These are phyloP conservation scores for Pocillopora meandrina DNA, from an alignment of 92 coral and sea anemone species.

Conservation along the genomic window DNA sequence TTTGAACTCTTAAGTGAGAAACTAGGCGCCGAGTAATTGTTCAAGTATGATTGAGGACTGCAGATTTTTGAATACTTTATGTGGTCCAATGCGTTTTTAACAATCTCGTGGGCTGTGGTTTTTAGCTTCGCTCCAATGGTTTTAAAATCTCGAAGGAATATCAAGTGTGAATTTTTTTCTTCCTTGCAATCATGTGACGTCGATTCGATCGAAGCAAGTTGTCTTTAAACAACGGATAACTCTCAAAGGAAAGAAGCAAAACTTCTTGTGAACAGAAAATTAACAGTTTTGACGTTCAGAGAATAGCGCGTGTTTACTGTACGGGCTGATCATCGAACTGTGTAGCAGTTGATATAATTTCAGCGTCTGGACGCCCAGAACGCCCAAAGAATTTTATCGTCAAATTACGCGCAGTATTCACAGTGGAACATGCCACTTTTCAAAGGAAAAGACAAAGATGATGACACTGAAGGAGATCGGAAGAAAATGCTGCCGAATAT, in stretches of 20 bases:
- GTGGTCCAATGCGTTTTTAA: constrained; percentile 48
- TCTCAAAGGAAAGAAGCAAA: not conserved
- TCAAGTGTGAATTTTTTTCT: not conserved
- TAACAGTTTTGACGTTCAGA: constrained; percentile 4
- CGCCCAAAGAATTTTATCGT: too few species aligned
- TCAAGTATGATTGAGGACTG: constrained; percentile 30
- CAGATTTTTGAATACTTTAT: constrained; percentile 46
- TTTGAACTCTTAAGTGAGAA: not conserved
- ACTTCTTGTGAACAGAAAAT: constrained; percentile 13
- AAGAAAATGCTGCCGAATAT: constrained; percentile 58
- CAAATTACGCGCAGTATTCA: too few species aligned
- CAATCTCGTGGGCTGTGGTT: constrained; percentile 59
- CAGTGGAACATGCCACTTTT: constrained; percentile 49
- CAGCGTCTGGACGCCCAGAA: constrained; percentile 1
- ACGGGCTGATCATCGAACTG: not conserved
- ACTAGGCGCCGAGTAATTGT: constrained; percentile 35
- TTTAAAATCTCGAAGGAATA: constrained; percentile 15
- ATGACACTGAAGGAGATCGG: constrained; percentile 36
- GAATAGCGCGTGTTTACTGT: not conserved
- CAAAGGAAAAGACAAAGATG: constrained; percentile 53
- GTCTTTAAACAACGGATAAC: not conserved
- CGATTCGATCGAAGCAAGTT: not conserved
- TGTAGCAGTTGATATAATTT: constrained; percentile 1
- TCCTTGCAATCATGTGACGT: not conserved
- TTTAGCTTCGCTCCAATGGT: constrained; percentile 16